These are phyloP conservation scores for Falco peregrinus DNA, from an alignment of 2,797 vertebrate genomes.

Conservation along the genomic window DNA sequence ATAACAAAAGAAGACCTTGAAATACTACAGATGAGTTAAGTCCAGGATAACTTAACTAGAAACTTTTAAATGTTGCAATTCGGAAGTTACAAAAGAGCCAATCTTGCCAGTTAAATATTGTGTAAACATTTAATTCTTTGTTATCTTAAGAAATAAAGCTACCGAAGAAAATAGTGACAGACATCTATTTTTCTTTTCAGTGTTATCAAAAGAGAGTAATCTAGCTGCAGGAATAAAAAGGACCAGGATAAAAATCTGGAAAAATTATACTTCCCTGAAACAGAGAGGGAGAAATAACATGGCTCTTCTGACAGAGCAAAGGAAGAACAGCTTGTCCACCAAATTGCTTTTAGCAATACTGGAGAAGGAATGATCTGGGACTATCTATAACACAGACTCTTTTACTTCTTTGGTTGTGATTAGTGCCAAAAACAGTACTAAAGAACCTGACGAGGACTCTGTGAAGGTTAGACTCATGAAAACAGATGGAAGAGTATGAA, in stretches of 20 bases:
- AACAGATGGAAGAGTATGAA: background rate
- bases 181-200: background rate
- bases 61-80: background rate
- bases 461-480: background rate
- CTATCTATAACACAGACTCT: background rate
- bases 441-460: background rate
- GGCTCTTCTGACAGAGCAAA: background rate
- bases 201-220: background rate
- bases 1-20: background rate
- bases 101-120: background rate
- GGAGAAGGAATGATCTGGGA: background rate
- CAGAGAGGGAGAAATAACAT: background rate
- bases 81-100: background rate
- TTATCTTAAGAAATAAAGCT: background rate
- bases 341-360: background rate
- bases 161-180: background rate
- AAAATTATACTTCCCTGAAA: background rate
- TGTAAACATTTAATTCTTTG: background rate
- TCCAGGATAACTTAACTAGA: background rate
- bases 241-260: background rate
- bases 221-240: background rate
- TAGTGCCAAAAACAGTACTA: background rate
- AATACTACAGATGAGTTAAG: background rate
- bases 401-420: background rate
- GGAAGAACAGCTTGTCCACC: background rate